Base-by-base conservation (phyloP, 2,888 invertebrate genomes). In the Amphipoea lucens region DNA sequence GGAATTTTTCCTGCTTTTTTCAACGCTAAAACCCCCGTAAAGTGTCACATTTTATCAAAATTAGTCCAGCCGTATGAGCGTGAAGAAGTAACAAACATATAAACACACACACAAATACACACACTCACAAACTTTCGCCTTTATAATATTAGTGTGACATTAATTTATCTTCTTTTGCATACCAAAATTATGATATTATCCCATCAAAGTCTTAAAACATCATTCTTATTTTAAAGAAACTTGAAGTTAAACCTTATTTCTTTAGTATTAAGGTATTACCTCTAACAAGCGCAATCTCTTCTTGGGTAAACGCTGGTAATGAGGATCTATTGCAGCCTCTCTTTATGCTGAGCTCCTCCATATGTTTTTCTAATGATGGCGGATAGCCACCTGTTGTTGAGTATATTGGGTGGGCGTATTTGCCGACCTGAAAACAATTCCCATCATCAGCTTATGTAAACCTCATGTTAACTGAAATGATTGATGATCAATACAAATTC, bases 381-480 rank as follows among this genome's bases (percentile, higher is more conserved):
- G 97, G 97, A 94, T 97, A 97, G 57, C 97, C 97, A 0, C 97
- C 97, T 9, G 93, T 88, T 65, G 93, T 90, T 2, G 94, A 93
- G 89, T 91, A 97, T 65, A 97, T 95, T 0, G 97, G 96, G 81
- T 96, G 94, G 0, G 94, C 92, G 83, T 95, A 97, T 78, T 94
- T 93, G 2, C 80, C 80, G 1, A 80, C 80, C 80, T 80, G 63
- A 20, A 70, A 51, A 14, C 7, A 42, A 7, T 14, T 66, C 7
- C 23, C 2, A 4, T 6, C 23, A 6, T 23, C 6, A 23, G 40
- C 14, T 62, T 2, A 29, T 62, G 5, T 62, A 23, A 57, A 0
- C 1, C 23, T 57, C 23, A 3, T 57, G 23, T 57, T 57, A 57
- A 57, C 23, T 54, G 7, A 54, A 54, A 7, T 5, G 54, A 7